phyloP scores from a whole-genome alignment of 1,140 invertebrate genomes.

The Triops cancriformis region DNA sequence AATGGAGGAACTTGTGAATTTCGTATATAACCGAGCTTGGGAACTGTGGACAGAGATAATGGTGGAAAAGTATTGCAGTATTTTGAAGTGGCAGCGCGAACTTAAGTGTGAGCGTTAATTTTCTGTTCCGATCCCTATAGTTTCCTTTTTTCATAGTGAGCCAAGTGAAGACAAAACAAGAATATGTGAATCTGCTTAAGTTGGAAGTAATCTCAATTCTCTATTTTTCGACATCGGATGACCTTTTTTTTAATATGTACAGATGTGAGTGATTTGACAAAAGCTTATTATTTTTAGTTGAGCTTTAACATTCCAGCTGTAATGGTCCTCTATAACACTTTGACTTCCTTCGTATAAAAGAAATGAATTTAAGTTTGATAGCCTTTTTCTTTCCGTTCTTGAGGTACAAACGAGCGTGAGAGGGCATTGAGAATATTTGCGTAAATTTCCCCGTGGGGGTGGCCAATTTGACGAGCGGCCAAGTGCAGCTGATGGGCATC shows the following conservation, averaged over 20 bases:
- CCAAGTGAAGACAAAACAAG: background rate
- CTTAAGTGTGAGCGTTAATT: background rate
- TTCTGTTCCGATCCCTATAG: background rate
- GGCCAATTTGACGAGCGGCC: slow-evolving; percentile 56
- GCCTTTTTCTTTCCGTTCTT: background rate
- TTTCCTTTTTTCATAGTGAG: background rate
- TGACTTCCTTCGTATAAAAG: slow-evolving; percentile 1
- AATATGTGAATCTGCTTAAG: background rate
- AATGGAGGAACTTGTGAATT: background rate
- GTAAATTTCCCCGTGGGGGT: slow-evolving; percentile 64
- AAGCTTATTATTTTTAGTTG: slow-evolving; percentile 11
- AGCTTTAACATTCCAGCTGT: slow-evolving; percentile 5
- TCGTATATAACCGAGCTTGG: background rate
- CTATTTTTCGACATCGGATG: background rate
- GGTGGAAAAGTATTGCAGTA: background rate
- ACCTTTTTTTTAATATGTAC: background rate
- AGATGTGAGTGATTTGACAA: background rate
- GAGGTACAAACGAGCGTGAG: slow-evolving; percentile 57
- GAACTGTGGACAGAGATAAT: background rate
- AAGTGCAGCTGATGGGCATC: slow-evolving; percentile 57
- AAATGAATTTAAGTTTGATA: background rate
- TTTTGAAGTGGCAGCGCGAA: background rate
- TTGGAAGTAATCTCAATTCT: slow-evolving; percentile 14
- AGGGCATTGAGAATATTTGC: slow-evolving; percentile 71
- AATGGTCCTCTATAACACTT: slow-evolving; percentile 10